phyloP scores from a whole-genome alignment of 2,888 invertebrate genomes.

The Caenorhabditis plicata region DNA sequence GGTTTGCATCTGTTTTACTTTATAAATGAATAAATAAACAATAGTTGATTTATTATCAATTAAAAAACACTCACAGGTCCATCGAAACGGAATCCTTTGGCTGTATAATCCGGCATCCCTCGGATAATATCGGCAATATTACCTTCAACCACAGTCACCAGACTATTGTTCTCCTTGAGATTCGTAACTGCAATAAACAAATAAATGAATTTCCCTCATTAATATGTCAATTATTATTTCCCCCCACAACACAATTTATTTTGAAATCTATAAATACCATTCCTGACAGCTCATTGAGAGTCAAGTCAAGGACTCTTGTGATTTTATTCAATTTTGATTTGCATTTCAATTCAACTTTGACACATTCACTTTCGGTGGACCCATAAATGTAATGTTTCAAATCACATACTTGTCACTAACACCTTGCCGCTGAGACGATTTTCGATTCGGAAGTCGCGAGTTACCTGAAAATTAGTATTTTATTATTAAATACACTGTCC shows the following conservation, averaged over 20 bases:
- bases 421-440: slow-evolving; percentile 66
- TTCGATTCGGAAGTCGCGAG: slow-evolving; percentile 65
- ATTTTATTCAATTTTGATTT: slow-evolving; percentile 2
- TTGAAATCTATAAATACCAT: slow-evolving; percentile 12
- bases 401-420: slow-evolving; percentile 44
- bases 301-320: slow-evolving; percentile 34
- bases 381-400: neutral
- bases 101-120: slow-evolving; percentile 39
- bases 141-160: slow-evolving; percentile 66
- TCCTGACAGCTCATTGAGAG: neutral
- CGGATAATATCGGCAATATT: slow-evolving; percentile 65
- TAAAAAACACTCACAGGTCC: slow-evolving; percentile 33
- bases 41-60: no score
- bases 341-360: slow-evolving; percentile 1
- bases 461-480: slow-evolving; percentile 34
- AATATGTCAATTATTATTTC: no score
- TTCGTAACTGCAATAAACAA: slow-evolving; percentile 65
- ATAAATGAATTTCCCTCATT: neutral
- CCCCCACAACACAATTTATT: neutral
- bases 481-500: neutral
- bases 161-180: slow-evolving; percentile 66
- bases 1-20: no score
- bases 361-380: neutral
- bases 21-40: neutral
- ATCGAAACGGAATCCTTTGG: slow-evolving; percentile 49